Base-by-base conservation (phyloP, 1,140 invertebrate species). In the Notospermus geniculatus region DNA sequence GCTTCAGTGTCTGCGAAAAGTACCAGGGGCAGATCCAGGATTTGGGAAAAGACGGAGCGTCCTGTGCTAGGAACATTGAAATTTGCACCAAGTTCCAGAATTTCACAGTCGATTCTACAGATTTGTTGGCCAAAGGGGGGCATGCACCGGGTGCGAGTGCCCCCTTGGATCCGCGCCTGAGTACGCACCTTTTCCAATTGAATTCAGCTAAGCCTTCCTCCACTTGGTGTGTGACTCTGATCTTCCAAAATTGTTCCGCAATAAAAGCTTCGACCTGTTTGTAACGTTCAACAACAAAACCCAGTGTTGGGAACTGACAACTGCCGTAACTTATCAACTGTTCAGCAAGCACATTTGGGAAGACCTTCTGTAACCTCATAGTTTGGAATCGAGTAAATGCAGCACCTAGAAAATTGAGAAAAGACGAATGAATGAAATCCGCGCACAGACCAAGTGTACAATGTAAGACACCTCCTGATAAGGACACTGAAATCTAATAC, bases 371-470 rank as follows among this genome's bases (percentile, higher is more conserved):
- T 1, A 98, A 77, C 46, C 95, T 84, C 28, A 99, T 74, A 0
- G 97, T 99, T 86, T 99, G 97, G 78, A 98, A 93, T 54, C 97
- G 85, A n/a, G 97, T 99, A 80, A 99, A 99, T 29, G 97, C 92
- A 54, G 97, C 96, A 65, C 95, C 92, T 89, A 79, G 30, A 57
- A 27, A 53, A 53, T 53, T 22, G 46, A 19, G n/a, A n/a, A n/a
- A n/a, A n/a, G n/a, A n/a, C n/a, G n/a, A n/a, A n/a, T n/a, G n/a
- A n/a, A n/a, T n/a, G n/a, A n/a, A n/a, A n/a, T n/a, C n/a, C n/a
- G n/a, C n/a, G n/a, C n/a, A n/a, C n/a, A n/a, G n/a, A n/a, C n/a
- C n/a, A n/a, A n/a, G n/a, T n/a, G n/a, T n/a, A n/a, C n/a, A n/a
- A n/a, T n/a, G n/a, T n/a, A n/a, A n/a, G n/a, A n/a, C n/a, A n/a